Evolutionary conservation across 2,888 invertebrate species (phyloP).

Genomic region (Diarsia rubi): DNA sequence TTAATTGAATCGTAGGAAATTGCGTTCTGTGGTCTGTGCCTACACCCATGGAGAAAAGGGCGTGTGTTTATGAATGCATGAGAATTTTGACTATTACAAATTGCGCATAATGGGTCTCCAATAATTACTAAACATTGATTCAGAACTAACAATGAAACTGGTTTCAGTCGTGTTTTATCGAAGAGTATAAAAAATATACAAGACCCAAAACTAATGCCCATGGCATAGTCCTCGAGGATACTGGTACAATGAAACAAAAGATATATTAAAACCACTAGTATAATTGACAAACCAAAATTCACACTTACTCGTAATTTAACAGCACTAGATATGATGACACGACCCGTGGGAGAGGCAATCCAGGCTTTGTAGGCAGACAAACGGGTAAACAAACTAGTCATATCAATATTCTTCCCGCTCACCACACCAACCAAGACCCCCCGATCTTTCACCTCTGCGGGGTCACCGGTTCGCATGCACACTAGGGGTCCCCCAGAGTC

Average conservation of each 20-base stretch:
- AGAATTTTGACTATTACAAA: neutral
- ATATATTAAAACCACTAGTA: conserved; percentile 74
- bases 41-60: too few species aligned
- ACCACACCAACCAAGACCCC: conserved; percentile 80
- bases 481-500: conserved; percentile 84
- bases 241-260: conserved; percentile 69
- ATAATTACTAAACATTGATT: neutral
- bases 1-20: too few species aligned
- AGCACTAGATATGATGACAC: neutral
- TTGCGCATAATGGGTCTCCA: neutral
- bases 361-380: conserved; percentile 71
- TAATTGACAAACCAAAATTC: conserved; percentile 64
- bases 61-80: too few species aligned
- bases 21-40: too few species aligned
- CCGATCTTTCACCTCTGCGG: conserved; percentile 60
- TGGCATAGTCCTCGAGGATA: neutral
- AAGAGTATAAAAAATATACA: neutral
- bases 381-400: conserved; percentile 74
- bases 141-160: neutral
- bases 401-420: conserved; percentile 82
- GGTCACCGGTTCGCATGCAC: conserved; percentile 73
- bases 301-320: conserved; percentile 40
- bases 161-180: neutral
- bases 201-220: neutral
- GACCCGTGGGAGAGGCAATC: conserved; percentile 64